Conservation (phyloP, 1,140 invertebrate genomes). For the Dermatophagoides farinae region DNA sequence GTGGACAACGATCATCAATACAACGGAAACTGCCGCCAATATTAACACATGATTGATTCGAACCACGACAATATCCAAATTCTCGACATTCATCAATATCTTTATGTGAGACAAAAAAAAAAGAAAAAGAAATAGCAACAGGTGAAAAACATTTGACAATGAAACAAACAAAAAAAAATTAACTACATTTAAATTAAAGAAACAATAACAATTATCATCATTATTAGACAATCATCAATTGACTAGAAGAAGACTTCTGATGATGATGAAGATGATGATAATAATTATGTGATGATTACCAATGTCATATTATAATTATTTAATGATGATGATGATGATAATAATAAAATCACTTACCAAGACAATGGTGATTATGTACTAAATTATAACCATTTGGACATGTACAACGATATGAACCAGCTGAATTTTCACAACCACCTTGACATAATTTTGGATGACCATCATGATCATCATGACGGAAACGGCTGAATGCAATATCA, state of each 20-base stretch:
- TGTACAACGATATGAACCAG: slow-evolving; percentile 74
- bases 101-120: slow-evolving; percentile 18
- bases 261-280: too few relatives aligned
- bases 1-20: slow-evolving; percentile 58
- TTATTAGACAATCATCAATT: too few relatives aligned
- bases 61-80: slow-evolving; percentile 35
- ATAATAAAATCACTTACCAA: neutral
- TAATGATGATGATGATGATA: neutral
- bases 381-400: slow-evolving; percentile 62
- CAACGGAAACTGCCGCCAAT: slow-evolving; percentile 68
- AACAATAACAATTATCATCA: too few relatives aligned
- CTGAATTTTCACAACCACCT: slow-evolving; percentile 50
- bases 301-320: neutral
- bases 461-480: neutral
- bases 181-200: too few relatives aligned
- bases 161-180: neutral
- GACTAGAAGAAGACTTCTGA: too few relatives aligned
- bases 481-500: slow-evolving; percentile 6
- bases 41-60: slow-evolving; percentile 68
- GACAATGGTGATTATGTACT: slow-evolving; percentile 42
- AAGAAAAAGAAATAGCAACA: too few relatives aligned
- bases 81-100: slow-evolving; percentile 72
- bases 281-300: too few relatives aligned
- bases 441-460: slow-evolving; percentile 9
- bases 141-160: neutral